Evolutionary conservation across 1,140 invertebrate species (phyloP).

Genomic region (Hycleus phaleratus): DNA sequence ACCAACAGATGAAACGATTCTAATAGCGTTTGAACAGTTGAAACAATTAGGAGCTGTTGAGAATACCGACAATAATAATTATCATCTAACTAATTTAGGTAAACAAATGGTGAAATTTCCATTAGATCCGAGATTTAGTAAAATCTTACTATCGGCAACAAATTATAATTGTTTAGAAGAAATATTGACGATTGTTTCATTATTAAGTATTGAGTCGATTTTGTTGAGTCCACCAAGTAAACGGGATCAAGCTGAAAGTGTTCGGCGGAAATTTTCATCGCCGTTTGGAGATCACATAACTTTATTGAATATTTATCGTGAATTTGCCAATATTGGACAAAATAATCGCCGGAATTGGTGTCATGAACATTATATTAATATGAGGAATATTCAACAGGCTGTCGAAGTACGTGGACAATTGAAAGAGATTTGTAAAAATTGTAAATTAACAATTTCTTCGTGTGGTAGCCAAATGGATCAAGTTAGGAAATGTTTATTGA

Average conservation of each 20-base stretch:
- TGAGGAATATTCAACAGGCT: conserved; percentile 77
- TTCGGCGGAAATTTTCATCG: conserved; percentile 75
- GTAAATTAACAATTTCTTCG: conserved; percentile 58
- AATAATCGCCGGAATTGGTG: conserved; percentile 80
- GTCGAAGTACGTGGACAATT: conserved; percentile 77
- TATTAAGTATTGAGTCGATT: conserved; percentile 52
- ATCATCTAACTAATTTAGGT: conserved; percentile 67
- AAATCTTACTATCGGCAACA: conserved; percentile 69
- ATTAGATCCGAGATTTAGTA: conserved; percentile 83
- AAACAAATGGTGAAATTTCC: conserved; percentile 86
- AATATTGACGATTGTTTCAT: conserved; percentile 53
- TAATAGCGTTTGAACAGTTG: conserved; percentile 60
- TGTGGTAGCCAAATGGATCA: conserved; percentile 67
- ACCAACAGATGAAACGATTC: conserved; percentile 63
- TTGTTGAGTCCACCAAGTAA: conserved; percentile 51
- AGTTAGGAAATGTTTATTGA: conserved; percentile 69
- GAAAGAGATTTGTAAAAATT: conserved; percentile 62
- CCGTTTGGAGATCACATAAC: conserved; percentile 89
- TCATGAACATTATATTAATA: conserved; percentile 81
- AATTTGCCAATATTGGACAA: conserved; percentile 62
- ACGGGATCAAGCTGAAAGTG: conserved; percentile 57
- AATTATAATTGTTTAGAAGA: conserved; percentile 81
- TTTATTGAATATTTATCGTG: conserved; percentile 80
- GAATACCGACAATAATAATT: conserved; percentile 42
- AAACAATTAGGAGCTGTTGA: conserved; percentile 68